Evolutionary conservation across 2,888 invertebrate species (phyloP).

Genomic region (Phoenoteleia sp.): DNA sequence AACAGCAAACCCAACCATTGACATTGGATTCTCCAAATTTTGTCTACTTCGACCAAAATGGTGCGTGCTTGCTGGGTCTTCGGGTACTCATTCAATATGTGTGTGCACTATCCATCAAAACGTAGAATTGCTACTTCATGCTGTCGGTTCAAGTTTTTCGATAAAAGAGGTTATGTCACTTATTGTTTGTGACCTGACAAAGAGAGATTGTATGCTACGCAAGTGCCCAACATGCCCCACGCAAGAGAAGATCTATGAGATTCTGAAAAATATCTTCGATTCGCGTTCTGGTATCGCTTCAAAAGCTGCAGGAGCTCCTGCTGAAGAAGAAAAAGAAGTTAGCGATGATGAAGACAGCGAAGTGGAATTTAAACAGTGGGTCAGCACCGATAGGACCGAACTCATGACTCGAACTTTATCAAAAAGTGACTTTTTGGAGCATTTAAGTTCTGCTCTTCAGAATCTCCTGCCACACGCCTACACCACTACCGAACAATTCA

Average conservation of each 20-base stretch:
- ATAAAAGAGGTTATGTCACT: constrained; percentile 16
- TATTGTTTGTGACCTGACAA: constrained; percentile 31
- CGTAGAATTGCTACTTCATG: constrained; percentile 33
- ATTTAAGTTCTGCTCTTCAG: constrained; percentile 24
- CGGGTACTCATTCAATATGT: constrained; percentile 50
- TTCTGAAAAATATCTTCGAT: constrained; percentile 33
- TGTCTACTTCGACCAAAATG: constrained; percentile 42
- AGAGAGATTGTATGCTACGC: constrained; percentile 31
- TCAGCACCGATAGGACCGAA: constrained; percentile 38
- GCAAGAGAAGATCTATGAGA: constrained; percentile 7
- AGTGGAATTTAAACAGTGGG: constrained; percentile 47
- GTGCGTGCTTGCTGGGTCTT: constrained; percentile 46
- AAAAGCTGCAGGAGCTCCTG: constrained; percentile 1
- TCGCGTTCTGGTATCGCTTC: constrained; percentile 11
- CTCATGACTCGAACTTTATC: constrained; percentile 29
- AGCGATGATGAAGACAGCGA: constrained; percentile 29
- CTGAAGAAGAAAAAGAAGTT: constrained; percentile 21
- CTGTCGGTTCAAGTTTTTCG: constrained; percentile 10
- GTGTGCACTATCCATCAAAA: constrained; percentile 51
- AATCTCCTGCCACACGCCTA: constrained; percentile 34
- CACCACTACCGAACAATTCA: constrained; percentile 34
- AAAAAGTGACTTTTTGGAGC: constrained; percentile 18
- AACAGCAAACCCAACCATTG: background rate
- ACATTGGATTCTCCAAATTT: constrained; percentile 42
- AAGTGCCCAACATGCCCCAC: constrained; percentile 16